phyloP scores from a whole-genome alignment of 2,888 invertebrate species.

The Erannis defoliaria region DNA sequence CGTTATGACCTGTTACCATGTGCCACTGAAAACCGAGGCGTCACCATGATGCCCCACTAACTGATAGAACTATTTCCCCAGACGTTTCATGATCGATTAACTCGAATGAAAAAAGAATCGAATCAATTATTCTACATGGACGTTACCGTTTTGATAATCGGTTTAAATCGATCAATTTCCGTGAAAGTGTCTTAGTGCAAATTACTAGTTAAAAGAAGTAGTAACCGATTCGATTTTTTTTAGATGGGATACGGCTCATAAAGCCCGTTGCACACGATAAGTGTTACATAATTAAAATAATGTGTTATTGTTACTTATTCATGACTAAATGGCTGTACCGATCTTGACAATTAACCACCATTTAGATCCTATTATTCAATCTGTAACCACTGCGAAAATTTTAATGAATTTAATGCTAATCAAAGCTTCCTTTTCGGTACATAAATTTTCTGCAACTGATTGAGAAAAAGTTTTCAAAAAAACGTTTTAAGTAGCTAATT shows the following conservation, averaged over 20 bases:
- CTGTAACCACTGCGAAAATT: background rate
- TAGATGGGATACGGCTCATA: too few species aligned
- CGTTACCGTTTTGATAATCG: slow-evolving; percentile 80
- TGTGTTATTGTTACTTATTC: too few species aligned
- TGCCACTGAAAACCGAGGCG: slow-evolving; percentile 23
- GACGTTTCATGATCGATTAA: slow-evolving; percentile 41
- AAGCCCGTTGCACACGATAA: too few species aligned
- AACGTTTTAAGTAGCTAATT: slow-evolving; percentile 9
- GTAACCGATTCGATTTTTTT: background rate
- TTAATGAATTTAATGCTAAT: background rate
- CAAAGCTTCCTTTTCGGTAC: slow-evolving; percentile 6
- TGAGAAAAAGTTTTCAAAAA: slow-evolving; percentile 1
- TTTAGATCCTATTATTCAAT: background rate
- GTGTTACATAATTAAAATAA: too few species aligned
- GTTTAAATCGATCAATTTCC: slow-evolving; percentile 73
- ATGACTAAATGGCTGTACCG: background rate
- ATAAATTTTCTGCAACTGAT: slow-evolving; percentile 15
- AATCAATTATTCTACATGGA: slow-evolving; percentile 74
- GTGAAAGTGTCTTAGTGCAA: slow-evolving; percentile 72
- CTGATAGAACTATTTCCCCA: slow-evolving; percentile 30
- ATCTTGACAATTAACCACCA: background rate
- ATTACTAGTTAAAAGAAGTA: slow-evolving; percentile 19
- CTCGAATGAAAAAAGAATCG: slow-evolving; percentile 53
- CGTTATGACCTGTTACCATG: slow-evolving; percentile 4
- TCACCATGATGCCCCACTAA: slow-evolving; percentile 35